These are phyloP conservation scores for Cecropterus lyciades DNA, from an alignment of 1,140 invertebrate genomes.

Conservation along the genomic window DNA sequence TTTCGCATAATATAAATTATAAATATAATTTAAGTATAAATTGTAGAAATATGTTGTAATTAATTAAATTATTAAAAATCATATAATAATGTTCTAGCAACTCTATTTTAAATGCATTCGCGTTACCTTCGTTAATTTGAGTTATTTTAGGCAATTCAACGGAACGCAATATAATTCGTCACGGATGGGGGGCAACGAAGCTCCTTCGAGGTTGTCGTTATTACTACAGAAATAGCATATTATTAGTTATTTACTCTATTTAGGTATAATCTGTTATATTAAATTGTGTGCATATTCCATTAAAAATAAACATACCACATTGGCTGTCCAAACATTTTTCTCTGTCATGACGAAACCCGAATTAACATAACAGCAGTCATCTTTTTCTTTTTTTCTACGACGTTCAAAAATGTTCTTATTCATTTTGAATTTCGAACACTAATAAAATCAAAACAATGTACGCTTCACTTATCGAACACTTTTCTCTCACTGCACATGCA, in stretches of 20 bases:
- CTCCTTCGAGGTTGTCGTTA: conserved; percentile 44
- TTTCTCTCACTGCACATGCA: not conserved
- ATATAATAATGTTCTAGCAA: not conserved
- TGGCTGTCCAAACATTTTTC: conserved; percentile 41
- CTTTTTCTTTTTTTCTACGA: conserved; percentile 41
- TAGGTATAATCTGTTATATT: conserved; percentile 23
- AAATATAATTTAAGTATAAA: too few species aligned
- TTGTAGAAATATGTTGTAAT: too few species aligned
- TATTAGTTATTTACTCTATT: conserved; percentile 29
- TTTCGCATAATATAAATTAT: too few species aligned
- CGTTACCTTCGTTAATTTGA: conserved; percentile 11
- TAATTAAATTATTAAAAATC: too few species aligned
- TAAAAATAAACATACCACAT: conserved; percentile 41
- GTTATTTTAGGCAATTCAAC: conserved; percentile 26
- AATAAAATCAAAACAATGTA: conserved; percentile 31
- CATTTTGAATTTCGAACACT: conserved; percentile 24
- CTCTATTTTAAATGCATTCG: conserved; percentile 4
- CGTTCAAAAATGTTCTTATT: conserved; percentile 30
- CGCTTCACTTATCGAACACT: conserved; percentile 23
- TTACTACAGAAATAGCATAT: conserved; percentile 19
- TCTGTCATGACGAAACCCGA: conserved; percentile 53
- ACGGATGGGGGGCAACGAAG: conserved; percentile 43
- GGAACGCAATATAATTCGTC: conserved; percentile 45
- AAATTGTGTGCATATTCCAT: too few species aligned
- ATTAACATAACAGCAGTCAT: conserved; percentile 47